phyloP scores from a whole-genome alignment of 1,140 invertebrate genomes.

The Adoxophyes honmai region DNA sequence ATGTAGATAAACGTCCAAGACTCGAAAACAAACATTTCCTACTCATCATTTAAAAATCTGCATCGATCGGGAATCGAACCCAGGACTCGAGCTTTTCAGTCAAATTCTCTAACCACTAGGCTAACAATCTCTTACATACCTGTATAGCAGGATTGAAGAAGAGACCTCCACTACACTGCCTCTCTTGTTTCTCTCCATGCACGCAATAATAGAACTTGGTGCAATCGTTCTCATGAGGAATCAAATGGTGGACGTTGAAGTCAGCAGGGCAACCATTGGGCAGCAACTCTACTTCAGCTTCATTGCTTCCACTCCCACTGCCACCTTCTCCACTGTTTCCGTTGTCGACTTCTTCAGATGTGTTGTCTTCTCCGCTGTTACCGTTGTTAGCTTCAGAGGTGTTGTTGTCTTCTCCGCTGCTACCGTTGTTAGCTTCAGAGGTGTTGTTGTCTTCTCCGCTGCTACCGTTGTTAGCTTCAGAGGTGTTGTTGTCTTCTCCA shows the following conservation, averaged over 20 bases:
- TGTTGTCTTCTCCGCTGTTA: not conserved
- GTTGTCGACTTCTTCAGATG: not conserved
- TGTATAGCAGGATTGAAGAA: conserved; percentile 19
- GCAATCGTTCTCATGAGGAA: conserved; percentile 21
- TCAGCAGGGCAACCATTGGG: conserved; percentile 25
- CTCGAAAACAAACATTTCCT: too few species aligned
- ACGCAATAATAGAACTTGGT: conserved; percentile 27
- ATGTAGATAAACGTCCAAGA: too few species aligned
- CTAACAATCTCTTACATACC: too few species aligned
- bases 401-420: not conserved
- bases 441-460: conserved; percentile 1
- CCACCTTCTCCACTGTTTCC: not conserved
- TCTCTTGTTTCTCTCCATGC: conserved; percentile 19
- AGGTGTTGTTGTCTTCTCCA: not conserved
- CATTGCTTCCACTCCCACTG: not conserved
- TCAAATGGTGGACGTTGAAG: conserved; percentile 16
- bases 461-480: not conserved
- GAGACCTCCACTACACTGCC: conserved; percentile 7
- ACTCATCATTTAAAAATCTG: too few species aligned
- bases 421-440: not conserved
- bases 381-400: not conserved
- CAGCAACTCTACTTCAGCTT: not conserved
- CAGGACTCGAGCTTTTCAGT: too few species aligned
- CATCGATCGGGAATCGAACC: too few species aligned
- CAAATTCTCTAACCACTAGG: too few species aligned